Evolutionary conservation across 1,140 invertebrate species (phyloP), one percentile per base, ranked within the genome.

Genomic region (Ceratina australensis): DNA sequence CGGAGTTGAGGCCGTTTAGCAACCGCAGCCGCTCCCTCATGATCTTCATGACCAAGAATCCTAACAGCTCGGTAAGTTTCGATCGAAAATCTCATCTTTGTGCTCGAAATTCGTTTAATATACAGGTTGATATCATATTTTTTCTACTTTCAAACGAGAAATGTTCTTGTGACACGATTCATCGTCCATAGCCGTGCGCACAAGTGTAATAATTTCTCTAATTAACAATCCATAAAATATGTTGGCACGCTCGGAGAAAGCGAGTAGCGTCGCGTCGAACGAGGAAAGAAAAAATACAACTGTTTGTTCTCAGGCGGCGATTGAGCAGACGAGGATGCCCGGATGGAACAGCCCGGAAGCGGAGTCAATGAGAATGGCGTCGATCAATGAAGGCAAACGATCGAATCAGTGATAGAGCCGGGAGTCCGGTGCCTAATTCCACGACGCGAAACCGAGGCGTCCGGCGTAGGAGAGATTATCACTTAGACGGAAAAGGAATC

Each of bases 31-130:
- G 90, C 83, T 91, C 91, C 81, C 89, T 92, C 80, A 90, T 89
- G 89, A 90, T 90, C 85, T 92, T 91, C 87, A 91, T 90, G 90
- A 88, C 90, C 80, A 92, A 92, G 88, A 92, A 91, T 90, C 83
- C 89, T 81, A 90, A 91, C 72, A 90, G 83, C 80, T 89, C 88
- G 88, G 91, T 92, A 88, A 91, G 87, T 80, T 64, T 42, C 33
- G 10, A 42, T 42, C 33, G 33, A 3, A 10, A 42, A 42, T 42
- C 33, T 42, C 33, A 42, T 42, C 33, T 42, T 42, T 42, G 10
- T 42, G 10, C 10, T 42, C 10, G 33, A 42, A 42, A 42, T 42
- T 42, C 33, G 10, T 42, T 42, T 42, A 42, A 42, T 42, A 42
- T 42, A 42, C 33, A 42, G 10, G 33, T 42, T 42, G n/a, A n/a